Evolutionary conservation across 2,888 invertebrate genomes (phyloP).

Genomic region (Macroteleia sp.): DNA sequence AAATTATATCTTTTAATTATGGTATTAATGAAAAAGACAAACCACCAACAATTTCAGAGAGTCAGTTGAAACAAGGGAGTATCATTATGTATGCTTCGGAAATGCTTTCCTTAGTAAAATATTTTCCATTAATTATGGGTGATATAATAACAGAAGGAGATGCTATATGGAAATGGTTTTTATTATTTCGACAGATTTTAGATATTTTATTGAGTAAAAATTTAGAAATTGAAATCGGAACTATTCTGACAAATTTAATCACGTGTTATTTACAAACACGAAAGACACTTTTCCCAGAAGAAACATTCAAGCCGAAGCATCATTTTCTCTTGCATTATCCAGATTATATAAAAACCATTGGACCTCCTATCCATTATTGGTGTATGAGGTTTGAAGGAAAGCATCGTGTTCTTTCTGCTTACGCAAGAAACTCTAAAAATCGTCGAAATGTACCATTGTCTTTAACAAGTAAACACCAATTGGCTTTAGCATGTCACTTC

Average conservation of each 20-base stretch:
- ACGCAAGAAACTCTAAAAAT: conserved; percentile 11
- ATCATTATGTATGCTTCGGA: conserved; percentile 11
- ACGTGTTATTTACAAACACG: conserved; percentile 2
- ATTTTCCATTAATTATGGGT: conserved; percentile 7
- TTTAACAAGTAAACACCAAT: neutral
- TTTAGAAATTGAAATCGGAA: neutral
- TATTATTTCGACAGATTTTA: neutral
- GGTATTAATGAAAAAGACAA: neutral
- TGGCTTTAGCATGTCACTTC: no score
- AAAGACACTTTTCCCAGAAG: conserved; percentile 3
- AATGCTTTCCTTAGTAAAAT: conserved; percentile 4
- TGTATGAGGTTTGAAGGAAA: conserved; percentile 23
- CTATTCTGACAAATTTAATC: neutral
- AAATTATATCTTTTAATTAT: neutral
- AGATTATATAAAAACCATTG: neutral
- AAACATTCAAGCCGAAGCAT: conserved; percentile 30
- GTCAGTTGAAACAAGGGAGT: neutral
- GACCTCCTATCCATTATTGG: conserved; percentile 9
- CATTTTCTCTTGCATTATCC: conserved; percentile 21
- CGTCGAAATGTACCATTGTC: neutral
- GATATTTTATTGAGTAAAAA: conserved; percentile 4
- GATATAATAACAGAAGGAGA: neutral
- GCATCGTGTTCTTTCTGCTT: conserved; percentile 7
- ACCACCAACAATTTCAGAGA: neutral
- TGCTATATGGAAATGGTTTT: conserved; percentile 4